Evolutionary conservation across 1,140 invertebrate species (phyloP), one percentile per base, ranked within the genome.

Genomic region (Drosophila rufa): DNA sequence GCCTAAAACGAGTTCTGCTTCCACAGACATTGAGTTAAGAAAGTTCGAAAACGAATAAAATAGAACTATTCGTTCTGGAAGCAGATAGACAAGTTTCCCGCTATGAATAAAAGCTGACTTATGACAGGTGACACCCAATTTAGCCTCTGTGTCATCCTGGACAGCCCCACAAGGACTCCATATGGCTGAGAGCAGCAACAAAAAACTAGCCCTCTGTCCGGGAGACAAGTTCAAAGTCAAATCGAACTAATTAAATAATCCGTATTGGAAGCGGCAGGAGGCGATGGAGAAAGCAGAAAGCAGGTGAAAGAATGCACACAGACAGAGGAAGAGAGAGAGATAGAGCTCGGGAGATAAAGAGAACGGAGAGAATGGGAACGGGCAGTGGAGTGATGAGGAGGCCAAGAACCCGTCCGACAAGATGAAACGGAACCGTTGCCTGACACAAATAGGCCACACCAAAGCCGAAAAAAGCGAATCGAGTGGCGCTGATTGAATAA

Each of bases 381-480:
- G 69, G 42, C 40, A 62, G 38, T 50, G 65, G 61, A 27, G 42
- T 27, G 43, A 4, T 22, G 42, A 36, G 25, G 57, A 42, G 51
- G 71, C 33, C 43, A 70, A 79, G 76, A 87, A 87, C 84, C 81
- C 42, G 84, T 89, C 81, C 73, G 82, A 89, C 84, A 69, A 89
- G 84, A 90, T 82, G 50, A 85, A 85, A 79, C 71, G 65, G 73
- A 91, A 90, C 85, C 85, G 85, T 90, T 90, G 86, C 67, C 73
- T 90, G 85, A 90, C 85, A 90, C 86, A 90, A 91, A 91, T 90
- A 85, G 79, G 75, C 69, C 65, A 64, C 56, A 79, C 58, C 53
- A 71, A 71, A 65, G 38, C 64, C 61, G 40, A 73, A 71, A 58
- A 61, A 46, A 50, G 38, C 14, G 27, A 74, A 38, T 45, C 4